Evolutionary conservation across 2,797 vertebrate species (phyloP).

Genomic region (Ptychobarbus kaznakovi): DNA sequence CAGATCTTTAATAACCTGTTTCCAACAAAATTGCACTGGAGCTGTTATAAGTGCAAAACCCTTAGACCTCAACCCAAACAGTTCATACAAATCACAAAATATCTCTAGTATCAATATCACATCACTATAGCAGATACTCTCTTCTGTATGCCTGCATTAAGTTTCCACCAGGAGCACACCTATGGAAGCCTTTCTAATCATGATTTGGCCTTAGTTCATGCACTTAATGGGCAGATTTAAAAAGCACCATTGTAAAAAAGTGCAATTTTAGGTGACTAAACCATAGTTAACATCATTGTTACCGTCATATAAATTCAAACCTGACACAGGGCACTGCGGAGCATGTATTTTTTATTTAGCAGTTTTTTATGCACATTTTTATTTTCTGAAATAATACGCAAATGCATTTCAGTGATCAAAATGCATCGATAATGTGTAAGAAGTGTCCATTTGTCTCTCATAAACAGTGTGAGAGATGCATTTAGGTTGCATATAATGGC

Average conservation of each 20-base stretch:
- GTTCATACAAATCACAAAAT: not conserved
- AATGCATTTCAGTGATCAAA: not conserved
- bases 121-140: not conserved
- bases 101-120: not conserved
- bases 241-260: no score
- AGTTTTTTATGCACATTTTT: not conserved
- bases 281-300: not conserved
- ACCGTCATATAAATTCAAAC: not conserved
- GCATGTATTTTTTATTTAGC: not conserved
- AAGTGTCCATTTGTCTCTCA: not conserved
- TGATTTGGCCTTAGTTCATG: not conserved
- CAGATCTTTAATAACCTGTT: not conserved
- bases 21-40: not conserved
- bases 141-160: not conserved
- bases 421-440: not conserved
- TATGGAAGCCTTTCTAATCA: not conserved
- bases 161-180: not conserved
- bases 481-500: not conserved
- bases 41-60: not conserved
- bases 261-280: not conserved
- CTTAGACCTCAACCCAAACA: not conserved
- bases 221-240: no score
- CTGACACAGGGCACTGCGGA: no score
- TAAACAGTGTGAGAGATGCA: not conserved
- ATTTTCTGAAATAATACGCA: not conserved